Evolutionary conservation across 2,888 invertebrate genomes (phyloP).

Genomic region (Drosophila tanythrix): DNA sequence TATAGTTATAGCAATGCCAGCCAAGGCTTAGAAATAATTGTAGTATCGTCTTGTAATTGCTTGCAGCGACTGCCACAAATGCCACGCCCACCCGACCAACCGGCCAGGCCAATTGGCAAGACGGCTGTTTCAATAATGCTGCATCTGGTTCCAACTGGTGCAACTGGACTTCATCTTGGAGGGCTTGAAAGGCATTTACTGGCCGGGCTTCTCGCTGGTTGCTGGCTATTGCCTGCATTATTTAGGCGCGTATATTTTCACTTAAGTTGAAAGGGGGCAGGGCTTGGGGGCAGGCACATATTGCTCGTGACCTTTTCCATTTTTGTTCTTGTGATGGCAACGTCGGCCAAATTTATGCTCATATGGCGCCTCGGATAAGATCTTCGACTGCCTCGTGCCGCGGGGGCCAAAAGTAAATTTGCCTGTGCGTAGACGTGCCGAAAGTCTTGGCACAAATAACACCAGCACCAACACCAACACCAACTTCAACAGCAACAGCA

Average conservation of each 20-base stretch:
- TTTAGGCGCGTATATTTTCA: slow-evolving; percentile 27
- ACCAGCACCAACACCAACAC: slow-evolving; percentile 32
- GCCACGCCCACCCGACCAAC: slow-evolving; percentile 49
- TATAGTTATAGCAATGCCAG: slow-evolving; percentile 5
- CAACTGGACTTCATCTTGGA: slow-evolving; percentile 30
- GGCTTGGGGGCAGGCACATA: slow-evolving; percentile 42
- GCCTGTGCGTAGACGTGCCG: slow-evolving; percentile 67
- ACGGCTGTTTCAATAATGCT: slow-evolving; percentile 53
- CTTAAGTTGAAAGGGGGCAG: slow-evolving; percentile 21
- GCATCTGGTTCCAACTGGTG: slow-evolving; percentile 22
- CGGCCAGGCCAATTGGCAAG: slow-evolving; percentile 47
- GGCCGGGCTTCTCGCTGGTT: not conserved
- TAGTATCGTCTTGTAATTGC: slow-evolving; percentile 77
- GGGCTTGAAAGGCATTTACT: slow-evolving; percentile 10
- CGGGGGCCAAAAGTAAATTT: slow-evolving; percentile 52
- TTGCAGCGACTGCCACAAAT: slow-evolving; percentile 57
- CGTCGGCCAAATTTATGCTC: slow-evolving; percentile 72
- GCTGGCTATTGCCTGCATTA: slow-evolving; percentile 12
- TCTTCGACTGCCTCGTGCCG: slow-evolving; percentile 59
- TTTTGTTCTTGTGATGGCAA: slow-evolving; percentile 29
- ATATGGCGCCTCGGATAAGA: slow-evolving; percentile 76
- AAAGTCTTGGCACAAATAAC: slow-evolving; percentile 52
- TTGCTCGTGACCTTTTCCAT: slow-evolving; percentile 65
- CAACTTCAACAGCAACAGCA: slow-evolving; percentile 26
- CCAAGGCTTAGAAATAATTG: slow-evolving; percentile 69